phyloP scores from a whole-genome alignment of 2,797 vertebrate species.

The Decapterus maruadsi region DNA sequence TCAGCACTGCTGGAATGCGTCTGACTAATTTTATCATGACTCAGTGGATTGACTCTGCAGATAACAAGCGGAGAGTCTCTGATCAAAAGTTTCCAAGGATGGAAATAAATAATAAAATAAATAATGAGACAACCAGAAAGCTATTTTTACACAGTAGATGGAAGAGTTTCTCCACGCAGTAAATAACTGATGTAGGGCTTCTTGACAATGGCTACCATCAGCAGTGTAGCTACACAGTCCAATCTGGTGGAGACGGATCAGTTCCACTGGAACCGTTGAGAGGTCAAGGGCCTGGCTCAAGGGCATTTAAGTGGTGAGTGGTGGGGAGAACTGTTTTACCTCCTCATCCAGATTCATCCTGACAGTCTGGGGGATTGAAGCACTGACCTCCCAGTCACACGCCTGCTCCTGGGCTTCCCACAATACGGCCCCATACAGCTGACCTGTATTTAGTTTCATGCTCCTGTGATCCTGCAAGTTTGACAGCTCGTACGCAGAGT shows the following conservation, averaged over 20 bases:
- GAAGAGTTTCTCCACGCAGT: slow-evolving; percentile 8
- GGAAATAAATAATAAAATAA: slow-evolving; percentile 50
- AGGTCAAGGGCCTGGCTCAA: slow-evolving; percentile 22
- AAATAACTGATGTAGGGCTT: slow-evolving; percentile 16
- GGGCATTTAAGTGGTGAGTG: slow-evolving; percentile 12
- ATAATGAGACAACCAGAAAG: slow-evolving; percentile 19
- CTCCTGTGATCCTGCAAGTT: slow-evolving; percentile 12
- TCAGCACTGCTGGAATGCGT: slow-evolving; percentile 54
- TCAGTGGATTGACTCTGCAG: slow-evolving; percentile 36
- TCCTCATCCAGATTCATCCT: slow-evolving; percentile 12
- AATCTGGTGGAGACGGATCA: not conserved
- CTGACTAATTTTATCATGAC: slow-evolving; percentile 59
- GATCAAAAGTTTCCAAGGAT: slow-evolving; percentile 39
- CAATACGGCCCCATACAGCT: not conserved
- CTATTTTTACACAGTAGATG: slow-evolving; percentile 30
- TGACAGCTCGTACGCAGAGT: not conserved
- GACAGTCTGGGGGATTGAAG: slow-evolving; percentile 19
- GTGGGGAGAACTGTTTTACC: slow-evolving; percentile 10
- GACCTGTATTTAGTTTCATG: slow-evolving; percentile 11
- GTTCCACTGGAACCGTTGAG: not conserved
- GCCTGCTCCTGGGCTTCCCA: not conserved
- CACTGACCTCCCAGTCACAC: slow-evolving; percentile 25
- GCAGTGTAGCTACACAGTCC: not conserved
- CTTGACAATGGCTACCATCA: slow-evolving; percentile 4
- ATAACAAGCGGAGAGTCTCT: slow-evolving; percentile 14